These are phyloP conservation scores for Odontomachus brunneus DNA, from an alignment of 1,140 invertebrate species.

Conservation along the genomic window DNA sequence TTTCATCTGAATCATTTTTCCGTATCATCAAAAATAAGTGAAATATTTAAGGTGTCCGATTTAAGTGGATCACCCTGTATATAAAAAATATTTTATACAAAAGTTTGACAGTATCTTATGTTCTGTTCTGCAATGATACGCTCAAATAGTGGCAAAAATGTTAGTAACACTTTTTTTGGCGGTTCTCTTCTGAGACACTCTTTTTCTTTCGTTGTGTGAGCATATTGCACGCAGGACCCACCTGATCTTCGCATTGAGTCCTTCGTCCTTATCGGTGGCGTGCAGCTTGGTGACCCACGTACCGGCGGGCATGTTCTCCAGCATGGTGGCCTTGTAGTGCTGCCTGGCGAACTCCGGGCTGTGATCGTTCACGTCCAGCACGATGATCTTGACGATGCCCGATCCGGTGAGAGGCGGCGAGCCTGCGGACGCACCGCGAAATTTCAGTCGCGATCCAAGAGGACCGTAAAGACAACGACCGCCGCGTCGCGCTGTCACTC, in stretches of 20 bases:
- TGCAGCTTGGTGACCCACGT: constrained; percentile 90
- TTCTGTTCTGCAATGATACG: too few species aligned
- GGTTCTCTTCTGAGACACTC: too few species aligned
- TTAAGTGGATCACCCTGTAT: too few species aligned
- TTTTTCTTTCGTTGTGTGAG: neutral
- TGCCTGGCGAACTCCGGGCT: constrained; percentile 93
- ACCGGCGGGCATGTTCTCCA: constrained; percentile 91
- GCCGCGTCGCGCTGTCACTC: constrained; percentile 7
- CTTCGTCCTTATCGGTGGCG: constrained; percentile 93
- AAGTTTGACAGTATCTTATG: too few species aligned
- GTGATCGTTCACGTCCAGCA: constrained; percentile 98
- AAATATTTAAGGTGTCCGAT: too few species aligned
- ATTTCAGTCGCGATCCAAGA: constrained; percentile 8
- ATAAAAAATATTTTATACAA: too few species aligned
- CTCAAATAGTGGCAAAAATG: too few species aligned
- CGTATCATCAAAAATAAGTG: too few species aligned
- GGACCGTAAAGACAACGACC: neutral
- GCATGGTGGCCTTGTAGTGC: constrained; percentile 91
- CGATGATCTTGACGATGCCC: constrained; percentile 93
- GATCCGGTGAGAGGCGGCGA: constrained; percentile 95
- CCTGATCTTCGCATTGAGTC: constrained; percentile 93
- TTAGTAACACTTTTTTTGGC: too few species aligned
- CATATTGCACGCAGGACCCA: constrained; percentile 74
- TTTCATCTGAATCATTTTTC: too few species aligned
- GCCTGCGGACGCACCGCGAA: constrained; percentile 86